Evolutionary conservation across 2,113 vertebrate species (phyloP).

Genomic region (Odocoileus virginianus): DNA sequence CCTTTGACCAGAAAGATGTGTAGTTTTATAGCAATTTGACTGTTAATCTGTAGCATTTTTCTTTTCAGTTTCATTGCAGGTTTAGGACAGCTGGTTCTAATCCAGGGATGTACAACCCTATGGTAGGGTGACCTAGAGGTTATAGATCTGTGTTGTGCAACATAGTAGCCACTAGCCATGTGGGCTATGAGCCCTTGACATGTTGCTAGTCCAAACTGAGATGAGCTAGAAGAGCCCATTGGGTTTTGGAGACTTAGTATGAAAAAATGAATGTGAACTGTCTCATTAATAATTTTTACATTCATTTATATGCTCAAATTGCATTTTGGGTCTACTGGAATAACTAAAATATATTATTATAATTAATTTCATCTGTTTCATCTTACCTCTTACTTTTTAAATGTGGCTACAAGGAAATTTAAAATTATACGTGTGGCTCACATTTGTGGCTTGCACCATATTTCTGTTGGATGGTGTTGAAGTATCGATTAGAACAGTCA

Average conservation of each 20-base stretch:
- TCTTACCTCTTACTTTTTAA: slow-evolving; percentile 12
- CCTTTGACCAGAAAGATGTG: slow-evolving; percentile 37
- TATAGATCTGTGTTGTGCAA: neutral
- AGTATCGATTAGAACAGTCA: neutral
- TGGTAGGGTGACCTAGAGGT: neutral
- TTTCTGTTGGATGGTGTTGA: neutral
- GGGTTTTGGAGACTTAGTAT: neutral
- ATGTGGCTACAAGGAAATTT: slow-evolving; percentile 29
- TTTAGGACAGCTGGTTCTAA: slow-evolving; percentile 12
- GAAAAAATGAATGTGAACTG: neutral
- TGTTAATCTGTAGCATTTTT: slow-evolving; percentile 36
- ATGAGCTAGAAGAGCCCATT: neutral
- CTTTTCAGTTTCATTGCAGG: neutral
- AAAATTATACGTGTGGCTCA: neutral
- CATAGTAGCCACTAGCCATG: neutral
- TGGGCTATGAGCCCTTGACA: neutral
- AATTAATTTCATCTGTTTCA: slow-evolving; percentile 42
- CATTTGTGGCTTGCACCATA: slow-evolving; percentile 1
- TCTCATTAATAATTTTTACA: slow-evolving; percentile 22
- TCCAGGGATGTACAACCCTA: neutral
- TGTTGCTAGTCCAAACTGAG: neutral
- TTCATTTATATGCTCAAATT: slow-evolving; percentile 30
- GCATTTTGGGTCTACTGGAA: neutral
- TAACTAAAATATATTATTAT: slow-evolving; percentile 39
- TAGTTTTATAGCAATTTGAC: slow-evolving; percentile 29